Base-by-base conservation (phyloP, 2,113 vertebrate species). In the Polypterus senegalus region DNA sequence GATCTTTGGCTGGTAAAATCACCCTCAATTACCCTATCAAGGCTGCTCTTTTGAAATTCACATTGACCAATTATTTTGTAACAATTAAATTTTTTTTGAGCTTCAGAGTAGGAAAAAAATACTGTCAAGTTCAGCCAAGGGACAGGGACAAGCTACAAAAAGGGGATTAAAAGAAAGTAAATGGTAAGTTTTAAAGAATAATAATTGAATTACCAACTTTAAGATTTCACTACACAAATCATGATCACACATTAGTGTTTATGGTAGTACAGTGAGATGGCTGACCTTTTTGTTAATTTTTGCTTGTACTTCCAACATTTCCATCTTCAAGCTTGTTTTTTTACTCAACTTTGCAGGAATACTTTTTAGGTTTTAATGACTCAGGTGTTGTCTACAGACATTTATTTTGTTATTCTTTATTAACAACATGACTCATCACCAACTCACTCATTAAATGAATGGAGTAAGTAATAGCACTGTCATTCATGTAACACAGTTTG, bases 121-220 rank as follows among this genome's bases (percentile, higher is more conserved):
- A 79, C 79, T 83, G 77, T 71, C 65, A 78, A 75, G 84, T 81
- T 91, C 84, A 91, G 79, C 81, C 86, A 91, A 83, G 79, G 91
- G 87, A 87, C 86, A 89, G 67, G 67, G 70, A 66, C 81, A 84
- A 81, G 71, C 73, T 27, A 27, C 27, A 27, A 27, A 58, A 49
- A 58, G 27, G 27, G 27, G 27, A 27, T 27, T 27, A 27, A 27
- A 27, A 27, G 27, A 27, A 27, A 27, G 27, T 27, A 27, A 27
- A 27, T 27, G 27, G 27, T 27, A 27, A 27, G 27, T 49, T 64
- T 63, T 57, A 69, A 59, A 65, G 72, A 81, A 76, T 80, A 73
- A 75, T 67, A 72, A 27, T 27, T 27, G 27, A 2, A 27, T 27
- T 27, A 27, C 27, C 27, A 27, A 27, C 27, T 27, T 27, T 27